These are phyloP conservation scores for Goniozus legneri DNA, from an alignment of 1,140 invertebrate species.

Conservation along the genomic window DNA sequence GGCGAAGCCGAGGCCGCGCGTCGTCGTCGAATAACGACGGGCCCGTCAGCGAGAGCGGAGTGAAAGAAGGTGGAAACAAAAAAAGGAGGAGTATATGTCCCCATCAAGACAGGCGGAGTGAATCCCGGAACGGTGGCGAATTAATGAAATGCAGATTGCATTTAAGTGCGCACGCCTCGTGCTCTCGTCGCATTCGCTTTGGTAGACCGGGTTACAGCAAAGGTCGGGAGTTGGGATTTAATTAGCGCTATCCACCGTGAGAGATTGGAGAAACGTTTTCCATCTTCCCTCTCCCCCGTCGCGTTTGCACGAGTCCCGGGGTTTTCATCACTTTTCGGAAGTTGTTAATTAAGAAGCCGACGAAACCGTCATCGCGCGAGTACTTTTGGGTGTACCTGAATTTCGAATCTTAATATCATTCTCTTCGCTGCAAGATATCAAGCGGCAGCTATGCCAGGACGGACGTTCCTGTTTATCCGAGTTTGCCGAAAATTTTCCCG, in stretches of 20 bases:
- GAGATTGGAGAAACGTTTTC: conserved; percentile 27
- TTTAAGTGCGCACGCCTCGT: conserved; percentile 37
- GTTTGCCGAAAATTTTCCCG: no score
- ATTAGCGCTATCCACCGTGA: conserved; percentile 42
- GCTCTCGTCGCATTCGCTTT: conserved; percentile 35
- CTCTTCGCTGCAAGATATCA: no score
- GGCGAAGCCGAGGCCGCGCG: neutral
- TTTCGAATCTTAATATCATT: conserved; percentile 14
- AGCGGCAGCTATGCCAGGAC: no score
- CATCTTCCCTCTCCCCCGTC: conserved; percentile 1
- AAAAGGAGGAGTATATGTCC: neutral
- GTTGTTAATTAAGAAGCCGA: conserved; percentile 32
- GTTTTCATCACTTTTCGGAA: conserved; percentile 28
- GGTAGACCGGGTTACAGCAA: conserved; percentile 18
- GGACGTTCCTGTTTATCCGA: conserved; percentile 22
- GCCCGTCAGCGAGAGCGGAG: neutral
- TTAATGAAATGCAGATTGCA: conserved; percentile 47
- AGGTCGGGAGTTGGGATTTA: conserved; percentile 39
- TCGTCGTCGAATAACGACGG: neutral
- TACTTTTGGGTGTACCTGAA: conserved; percentile 8
- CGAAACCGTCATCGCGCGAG: conserved; percentile 22
- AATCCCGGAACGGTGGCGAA: conserved; percentile 32
- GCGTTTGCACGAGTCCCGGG: neutral
- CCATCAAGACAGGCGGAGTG: conserved; percentile 17
- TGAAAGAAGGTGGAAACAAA: conserved; percentile 13